Evolutionary conservation across 2,797 vertebrate species (phyloP).

Genomic region (Atherinosoma microstoma): DNA sequence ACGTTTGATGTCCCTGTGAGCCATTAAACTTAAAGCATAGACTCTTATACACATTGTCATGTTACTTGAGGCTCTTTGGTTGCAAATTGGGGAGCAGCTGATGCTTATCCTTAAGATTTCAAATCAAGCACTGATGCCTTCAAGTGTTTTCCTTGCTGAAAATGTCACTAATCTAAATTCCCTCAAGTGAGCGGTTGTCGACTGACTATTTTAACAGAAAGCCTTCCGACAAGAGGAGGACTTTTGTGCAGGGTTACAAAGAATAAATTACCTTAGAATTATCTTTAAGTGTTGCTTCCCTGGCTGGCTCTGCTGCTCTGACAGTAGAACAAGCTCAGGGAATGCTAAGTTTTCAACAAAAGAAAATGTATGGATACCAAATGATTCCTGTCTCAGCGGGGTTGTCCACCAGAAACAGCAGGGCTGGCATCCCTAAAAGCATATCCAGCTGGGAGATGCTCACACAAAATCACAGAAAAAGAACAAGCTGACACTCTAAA

Average conservation of each 20-base stretch:
- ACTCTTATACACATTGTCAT: neutral
- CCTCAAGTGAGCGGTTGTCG: neutral
- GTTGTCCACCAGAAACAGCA: constrained; percentile 15
- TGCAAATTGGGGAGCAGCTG: neutral
- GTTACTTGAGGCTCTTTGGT: neutral
- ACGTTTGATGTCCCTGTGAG: neutral
- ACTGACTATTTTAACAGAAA: neutral
- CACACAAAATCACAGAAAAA: neutral
- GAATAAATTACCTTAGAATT: neutral
- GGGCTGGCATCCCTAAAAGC: constrained; percentile 2
- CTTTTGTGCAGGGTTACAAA: neutral
- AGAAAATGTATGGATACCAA: neutral
- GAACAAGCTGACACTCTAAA: neutral
- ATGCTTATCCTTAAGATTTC: neutral
- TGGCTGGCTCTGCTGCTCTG: neutral
- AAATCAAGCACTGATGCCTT: neutral
- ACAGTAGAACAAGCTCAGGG: neutral
- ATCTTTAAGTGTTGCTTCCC: neutral
- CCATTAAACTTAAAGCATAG: neutral
- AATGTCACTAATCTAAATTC: neutral
- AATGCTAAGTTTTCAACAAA: neutral
- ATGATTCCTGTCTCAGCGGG: neutral
- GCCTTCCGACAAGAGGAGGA: neutral
- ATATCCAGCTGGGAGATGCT: constrained; percentile 16
- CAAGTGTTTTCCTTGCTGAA: neutral